Evolutionary conservation across 2,113 vertebrate genomes (phyloP), one percentile per base, ranked within the genome.

Genomic region (Campylorhamphus procurvoides): DNA sequence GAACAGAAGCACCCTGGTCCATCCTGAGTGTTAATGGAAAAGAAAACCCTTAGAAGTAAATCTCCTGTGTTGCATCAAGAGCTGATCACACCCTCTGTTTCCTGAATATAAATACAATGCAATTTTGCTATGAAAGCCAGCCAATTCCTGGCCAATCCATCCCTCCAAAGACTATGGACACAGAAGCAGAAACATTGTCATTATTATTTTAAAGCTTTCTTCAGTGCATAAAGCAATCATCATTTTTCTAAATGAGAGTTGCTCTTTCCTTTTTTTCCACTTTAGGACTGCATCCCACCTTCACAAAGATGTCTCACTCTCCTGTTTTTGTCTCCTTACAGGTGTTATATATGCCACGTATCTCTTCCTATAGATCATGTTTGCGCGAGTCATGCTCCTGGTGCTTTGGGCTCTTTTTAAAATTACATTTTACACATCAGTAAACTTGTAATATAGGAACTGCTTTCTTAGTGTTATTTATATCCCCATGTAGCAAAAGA

Each of bases 341-440:
- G 92, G 94, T 95, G 84, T 80, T 90, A 72, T 69, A 72, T 95
- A 47, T 76, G 81, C 79, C 76, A 78, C 74, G 17, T 42, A 73
- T 60, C 58, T 87, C 92, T 72, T 94, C 44, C 89, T 81, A 94
- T 96, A 93, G 73, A 94, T 96, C 96, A 94, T 71, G 84, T 94
- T 93, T 92, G 15, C 91, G 89, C 11, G 3, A 92, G 80, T 84
- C 90, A 53, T 5, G 47, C 62, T 97, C 83, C 94, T 78, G 88
- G 94, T 87, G 93, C 95, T 97, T 94, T 93, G 89, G 95, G 94
- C 93, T 97, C 96, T 97, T 97, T 97, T 97, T 96, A 95, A 98
- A 98, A 98, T 98, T 98, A 95, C 97, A 98, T 98, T 98, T 98
- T 98, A 98, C 98, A 98, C 98, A 98, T 98, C 98, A 98, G 97